These are phyloP conservation scores for Dreissena polymorpha DNA, from an alignment of 1,140 invertebrate species.

Conservation along the genomic window DNA sequence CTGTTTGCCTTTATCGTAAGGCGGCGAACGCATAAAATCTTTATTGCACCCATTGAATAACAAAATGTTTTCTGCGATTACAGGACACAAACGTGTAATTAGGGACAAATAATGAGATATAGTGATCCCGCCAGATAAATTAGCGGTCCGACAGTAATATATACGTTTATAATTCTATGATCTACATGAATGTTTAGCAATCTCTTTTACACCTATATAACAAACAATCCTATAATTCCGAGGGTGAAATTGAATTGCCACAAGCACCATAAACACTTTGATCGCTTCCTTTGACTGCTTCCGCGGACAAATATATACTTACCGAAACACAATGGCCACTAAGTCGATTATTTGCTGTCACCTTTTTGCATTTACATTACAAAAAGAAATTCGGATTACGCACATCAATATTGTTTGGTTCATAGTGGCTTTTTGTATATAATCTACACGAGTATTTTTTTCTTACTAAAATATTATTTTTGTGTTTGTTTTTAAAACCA, in stretches of 20 bases:
- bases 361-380: not conserved
- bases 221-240: slow-evolving; percentile 29
- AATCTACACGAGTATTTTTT: not conserved
- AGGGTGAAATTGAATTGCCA: slow-evolving; percentile 25
- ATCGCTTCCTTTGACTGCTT: slow-evolving; percentile 17
- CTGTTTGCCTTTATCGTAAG: not conserved
- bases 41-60: slow-evolving; percentile 8
- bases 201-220: slow-evolving; percentile 47
- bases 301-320: slow-evolving; percentile 49
- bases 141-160: slow-evolving; percentile 5
- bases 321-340: not conserved
- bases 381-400: not conserved
- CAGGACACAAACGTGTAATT: slow-evolving; percentile 21
- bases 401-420: not conserved
- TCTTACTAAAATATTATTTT: not conserved
- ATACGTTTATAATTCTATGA: slow-evolving; percentile 19
- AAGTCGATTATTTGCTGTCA: not conserved
- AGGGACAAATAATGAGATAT: slow-evolving; percentile 14
- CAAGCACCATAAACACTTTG: slow-evolving; percentile 2
- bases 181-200: slow-evolving; percentile 34
- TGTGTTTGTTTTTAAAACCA: not conserved
- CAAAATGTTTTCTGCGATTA: not conserved
- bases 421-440: not conserved
- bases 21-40: not conserved
- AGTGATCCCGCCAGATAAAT: slow-evolving; percentile 44